A percentile compares a stretch with the other conserved stretches of the same genome.
Evolutionary conservation across 2,888 invertebrate species (phyloP).

Genomic region (Eurois occulta): DNA sequence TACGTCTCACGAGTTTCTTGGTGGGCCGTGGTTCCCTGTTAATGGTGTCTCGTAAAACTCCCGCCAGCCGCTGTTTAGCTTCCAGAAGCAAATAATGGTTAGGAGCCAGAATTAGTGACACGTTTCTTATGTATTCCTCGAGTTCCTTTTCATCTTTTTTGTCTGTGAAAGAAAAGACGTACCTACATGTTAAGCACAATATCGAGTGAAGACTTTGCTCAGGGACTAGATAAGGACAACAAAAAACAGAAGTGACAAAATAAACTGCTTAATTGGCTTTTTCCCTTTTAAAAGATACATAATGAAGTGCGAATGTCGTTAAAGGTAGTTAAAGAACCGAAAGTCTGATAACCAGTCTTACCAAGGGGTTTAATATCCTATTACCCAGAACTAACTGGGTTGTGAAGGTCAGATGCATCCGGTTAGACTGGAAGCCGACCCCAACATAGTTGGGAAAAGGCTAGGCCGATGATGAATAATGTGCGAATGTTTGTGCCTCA

Average conservation of each 20-base stretch:
- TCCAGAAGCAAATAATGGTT: slow-evolving; percentile 93
- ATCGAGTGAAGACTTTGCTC: background rate
- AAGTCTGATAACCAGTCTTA: too few relatives aligned
- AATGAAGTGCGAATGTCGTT: background rate
- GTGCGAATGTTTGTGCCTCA: background rate
- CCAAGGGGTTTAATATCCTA: too few relatives aligned
- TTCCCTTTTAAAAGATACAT: too few relatives aligned
- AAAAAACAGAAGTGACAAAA: background rate
- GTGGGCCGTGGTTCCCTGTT: slow-evolving; percentile 88
- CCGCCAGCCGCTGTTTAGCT: slow-evolving; percentile 93
- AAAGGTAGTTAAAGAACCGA: background rate
- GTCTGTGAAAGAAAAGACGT: slow-evolving; percentile 75
- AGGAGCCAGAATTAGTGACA: slow-evolving; percentile 91
- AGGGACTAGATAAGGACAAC: background rate
- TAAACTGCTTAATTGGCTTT: background rate
- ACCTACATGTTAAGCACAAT: background rate
- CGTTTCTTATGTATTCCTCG: slow-evolving; percentile 89
- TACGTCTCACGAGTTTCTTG: slow-evolving; percentile 90
- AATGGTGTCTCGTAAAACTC: slow-evolving; percentile 88
- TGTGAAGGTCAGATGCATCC: background rate
- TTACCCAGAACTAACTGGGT: too few relatives aligned
- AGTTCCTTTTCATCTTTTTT: slow-evolving; percentile 85
- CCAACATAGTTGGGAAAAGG: background rate
- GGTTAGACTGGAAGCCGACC: background rate
- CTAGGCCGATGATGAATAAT: background rate